Base-by-base conservation (phyloP, 2,113 vertebrate genomes). In the Callionymus lyra region DNA sequence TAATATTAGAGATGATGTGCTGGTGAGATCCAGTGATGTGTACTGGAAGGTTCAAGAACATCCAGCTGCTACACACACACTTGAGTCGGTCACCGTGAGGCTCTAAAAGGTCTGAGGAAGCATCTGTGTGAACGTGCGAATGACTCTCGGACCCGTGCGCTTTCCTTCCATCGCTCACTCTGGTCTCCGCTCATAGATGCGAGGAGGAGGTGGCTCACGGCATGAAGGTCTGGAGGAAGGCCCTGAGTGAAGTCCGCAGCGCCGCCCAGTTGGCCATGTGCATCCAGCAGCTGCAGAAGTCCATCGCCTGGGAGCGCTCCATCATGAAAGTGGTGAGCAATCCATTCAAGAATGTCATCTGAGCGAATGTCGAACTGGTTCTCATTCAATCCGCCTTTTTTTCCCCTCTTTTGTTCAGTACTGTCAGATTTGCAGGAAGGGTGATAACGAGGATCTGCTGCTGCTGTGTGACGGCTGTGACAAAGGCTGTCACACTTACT, bases 301-400 rank as follows among this genome's bases (percentile, higher is more conserved):
- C 94, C 50, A 97, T 99, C 71, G 94, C 94, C 50, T 99, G 94
- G 95, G 95, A 97, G 83, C 90, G 94, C 77, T 99, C 95, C 57
- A 99, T 99, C 84, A 99, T 99, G 95, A 99, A 99, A 96, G 95
- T 99, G 89, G 95, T 98, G 80, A 88, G 94, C 17, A 31, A n/a
- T 2, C 10, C 9, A 9, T 37, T 33, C 9, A 16, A 34, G 16
- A 21, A 12, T 1, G 41, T 31, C 6, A 31, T 10, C n/a, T 36
- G 13, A 12, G 6, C 12, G 12, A 2, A 38, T 10, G 13, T 38
- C 6, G 14, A 16, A 6, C 27, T 6, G 5, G 11, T 43, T 43
- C 36, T 9, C 2, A 2, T 50, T 65, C 46, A 58, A 70, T 37
- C n/a, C 16, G 38, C 65, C 63, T 61, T 34, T 17, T 17, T 82